A percentile compares a stretch with the other conserved stretches of the same genome.
phyloP scores from a whole-genome alignment of 2,888 invertebrate species.

The Nasonovia ribisnigri region DNA sequence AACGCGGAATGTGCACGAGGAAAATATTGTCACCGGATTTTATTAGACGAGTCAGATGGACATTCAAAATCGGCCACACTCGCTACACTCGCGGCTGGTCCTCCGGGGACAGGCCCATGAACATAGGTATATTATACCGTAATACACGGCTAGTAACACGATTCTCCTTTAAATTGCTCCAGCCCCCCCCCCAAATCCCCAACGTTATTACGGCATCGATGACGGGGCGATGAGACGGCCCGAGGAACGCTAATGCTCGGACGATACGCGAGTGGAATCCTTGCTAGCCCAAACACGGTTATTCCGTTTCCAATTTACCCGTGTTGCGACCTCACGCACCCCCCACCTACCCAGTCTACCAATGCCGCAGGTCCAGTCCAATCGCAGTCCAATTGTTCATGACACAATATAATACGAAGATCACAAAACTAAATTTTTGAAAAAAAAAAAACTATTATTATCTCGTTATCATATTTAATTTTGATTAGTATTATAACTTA shows the following conservation, averaged over 20 bases:
- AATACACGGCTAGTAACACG: background rate
- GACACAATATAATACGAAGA: background rate
- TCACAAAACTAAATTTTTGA: background rate
- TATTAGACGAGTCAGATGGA: background rate
- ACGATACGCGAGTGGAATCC: background rate
- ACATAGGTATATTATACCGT: background rate
- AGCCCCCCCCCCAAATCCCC: background rate
- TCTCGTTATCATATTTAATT: no score
- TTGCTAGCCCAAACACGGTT: background rate
- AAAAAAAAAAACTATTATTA: background rate
- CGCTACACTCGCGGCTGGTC: no score
- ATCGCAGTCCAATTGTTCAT: background rate
- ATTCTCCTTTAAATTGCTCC: conserved; percentile 9
- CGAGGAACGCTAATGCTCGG: background rate
- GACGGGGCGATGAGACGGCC: background rate
- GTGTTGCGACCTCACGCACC: background rate
- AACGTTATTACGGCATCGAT: conserved; percentile 17
- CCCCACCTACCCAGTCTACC: background rate
- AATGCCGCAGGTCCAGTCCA: background rate
- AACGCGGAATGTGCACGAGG: background rate
- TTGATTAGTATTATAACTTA: background rate
- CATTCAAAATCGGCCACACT: background rate
- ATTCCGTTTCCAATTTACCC: background rate
- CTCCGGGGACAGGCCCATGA: no score
- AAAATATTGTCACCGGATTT: background rate